These are phyloP conservation scores for Idaea biselata DNA, from an alignment of 2,888 invertebrate species.

Conservation along the genomic window DNA sequence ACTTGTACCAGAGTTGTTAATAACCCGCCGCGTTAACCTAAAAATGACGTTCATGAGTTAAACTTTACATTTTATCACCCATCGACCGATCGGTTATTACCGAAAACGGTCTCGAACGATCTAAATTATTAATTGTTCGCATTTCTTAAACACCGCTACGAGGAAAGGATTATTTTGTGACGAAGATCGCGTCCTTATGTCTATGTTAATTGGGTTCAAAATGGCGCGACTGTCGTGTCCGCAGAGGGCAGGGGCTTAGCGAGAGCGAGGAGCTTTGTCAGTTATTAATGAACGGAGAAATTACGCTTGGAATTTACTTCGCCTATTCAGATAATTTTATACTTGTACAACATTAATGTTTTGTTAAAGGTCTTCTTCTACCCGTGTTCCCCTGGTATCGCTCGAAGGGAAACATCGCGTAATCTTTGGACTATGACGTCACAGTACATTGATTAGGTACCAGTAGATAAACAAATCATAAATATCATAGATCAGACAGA, in stretches of 20 bases:
- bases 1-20: background rate
- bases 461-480: background rate
- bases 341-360: constrained; percentile 31
- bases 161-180: constrained; percentile 33
- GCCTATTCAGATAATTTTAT: constrained; percentile 48
- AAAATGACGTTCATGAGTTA: background rate
- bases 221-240: constrained; percentile 28
- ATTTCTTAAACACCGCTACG: constrained; percentile 36
- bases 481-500: background rate
- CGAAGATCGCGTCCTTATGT: constrained; percentile 33
- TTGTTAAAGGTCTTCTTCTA: constrained; percentile 11
- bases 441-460: background rate
- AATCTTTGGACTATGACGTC: background rate
- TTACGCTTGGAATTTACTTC: constrained; percentile 49
- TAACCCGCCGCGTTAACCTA: background rate
- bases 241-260: constrained; percentile 45
- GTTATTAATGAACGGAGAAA: constrained; percentile 62
- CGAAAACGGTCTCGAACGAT: constrained; percentile 33
- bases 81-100: constrained; percentile 32
- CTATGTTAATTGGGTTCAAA: constrained; percentile 40
- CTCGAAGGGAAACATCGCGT: constrained; percentile 1
- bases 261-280: constrained; percentile 52
- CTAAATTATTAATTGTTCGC: constrained; percentile 41
- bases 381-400: background rate
- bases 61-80: constrained; percentile 20